Evolutionary conservation across 2,797 vertebrate species (phyloP).

Genomic region (Capromys pilorides): DNA sequence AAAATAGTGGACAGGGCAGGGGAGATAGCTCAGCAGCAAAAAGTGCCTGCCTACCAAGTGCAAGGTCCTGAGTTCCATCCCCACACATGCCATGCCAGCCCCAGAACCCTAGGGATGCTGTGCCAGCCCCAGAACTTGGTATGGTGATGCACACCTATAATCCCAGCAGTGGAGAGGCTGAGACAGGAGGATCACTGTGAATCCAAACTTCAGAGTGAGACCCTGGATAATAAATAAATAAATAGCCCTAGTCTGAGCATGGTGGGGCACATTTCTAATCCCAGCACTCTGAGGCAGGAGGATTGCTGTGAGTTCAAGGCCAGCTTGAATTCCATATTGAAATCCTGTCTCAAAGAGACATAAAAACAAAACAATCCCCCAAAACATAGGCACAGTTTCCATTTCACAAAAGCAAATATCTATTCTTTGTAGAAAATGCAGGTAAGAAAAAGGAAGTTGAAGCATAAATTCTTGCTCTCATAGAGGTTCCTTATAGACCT

Average conservation of each 20-base stretch:
- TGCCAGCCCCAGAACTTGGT: too few species aligned
- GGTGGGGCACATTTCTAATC: neutral
- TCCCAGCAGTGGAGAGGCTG: too few species aligned
- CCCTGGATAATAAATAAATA: neutral
- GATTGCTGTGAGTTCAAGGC: neutral
- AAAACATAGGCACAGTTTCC: neutral
- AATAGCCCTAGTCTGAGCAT: neutral
- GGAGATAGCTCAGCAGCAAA: too few species aligned
- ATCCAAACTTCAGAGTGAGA: too few species aligned
- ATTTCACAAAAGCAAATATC: neutral
- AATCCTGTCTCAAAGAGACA: neutral
- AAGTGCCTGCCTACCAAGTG: too few species aligned
- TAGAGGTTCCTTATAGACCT: neutral
- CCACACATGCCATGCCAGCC: too few species aligned
- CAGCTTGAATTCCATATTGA: neutral
- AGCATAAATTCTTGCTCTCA: neutral
- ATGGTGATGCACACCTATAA: too few species aligned
- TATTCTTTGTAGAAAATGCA: constrained; percentile 32
- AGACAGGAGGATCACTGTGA: too few species aligned
- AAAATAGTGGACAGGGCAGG: neutral
- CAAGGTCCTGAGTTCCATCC: too few species aligned
- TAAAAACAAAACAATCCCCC: neutral
- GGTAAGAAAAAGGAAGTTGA: neutral
- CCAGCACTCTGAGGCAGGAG: neutral
- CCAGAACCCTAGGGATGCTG: too few species aligned